Percentiles rank a stretch among this genome's conserved stretches.
These are phyloP conservation scores for Paguma larvata DNA, from an alignment of 2,797 vertebrate genomes.

Conservation along the genomic window DNA sequence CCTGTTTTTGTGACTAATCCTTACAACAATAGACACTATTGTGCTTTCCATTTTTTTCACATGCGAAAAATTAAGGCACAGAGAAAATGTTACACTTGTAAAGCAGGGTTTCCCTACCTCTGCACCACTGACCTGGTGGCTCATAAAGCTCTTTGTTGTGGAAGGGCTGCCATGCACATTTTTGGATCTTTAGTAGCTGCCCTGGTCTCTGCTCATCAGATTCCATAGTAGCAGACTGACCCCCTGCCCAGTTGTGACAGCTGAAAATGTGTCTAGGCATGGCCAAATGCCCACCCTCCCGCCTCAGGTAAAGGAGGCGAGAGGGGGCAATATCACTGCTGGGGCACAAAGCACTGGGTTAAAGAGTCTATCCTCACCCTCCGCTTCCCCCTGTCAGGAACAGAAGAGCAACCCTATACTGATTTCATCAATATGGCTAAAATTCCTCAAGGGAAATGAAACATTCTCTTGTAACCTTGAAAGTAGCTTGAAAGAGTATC, in stretches of 20 bases:
- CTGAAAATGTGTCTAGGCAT: not conserved
- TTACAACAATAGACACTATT: not conserved
- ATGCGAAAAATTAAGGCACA: not conserved
- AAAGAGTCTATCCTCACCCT: not conserved
- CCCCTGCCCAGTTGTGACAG: not conserved
- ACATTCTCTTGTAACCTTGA: not conserved
- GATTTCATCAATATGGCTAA: not conserved
- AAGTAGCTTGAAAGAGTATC: not conserved
- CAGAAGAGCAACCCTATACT: not conserved
- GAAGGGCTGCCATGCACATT: not conserved
- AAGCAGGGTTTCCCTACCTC: not conserved
- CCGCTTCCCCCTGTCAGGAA: not conserved
- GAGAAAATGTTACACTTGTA: not conserved
- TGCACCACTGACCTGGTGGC: not conserved
- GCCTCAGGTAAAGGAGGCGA: not conserved
- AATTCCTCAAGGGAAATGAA: conserved; percentile 1
- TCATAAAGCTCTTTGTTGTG: not conserved
- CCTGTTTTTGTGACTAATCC: not conserved
- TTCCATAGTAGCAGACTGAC: not conserved
- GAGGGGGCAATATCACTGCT: no score
- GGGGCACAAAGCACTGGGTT: not conserved
- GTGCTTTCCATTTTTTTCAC: not conserved
- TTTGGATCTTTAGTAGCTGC: not conserved
- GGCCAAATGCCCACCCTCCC: not conserved
- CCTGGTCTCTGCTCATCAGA: not conserved